Conservation (phyloP, 2,113 vertebrate species). For the Aspidoscelis tigris region DNA sequence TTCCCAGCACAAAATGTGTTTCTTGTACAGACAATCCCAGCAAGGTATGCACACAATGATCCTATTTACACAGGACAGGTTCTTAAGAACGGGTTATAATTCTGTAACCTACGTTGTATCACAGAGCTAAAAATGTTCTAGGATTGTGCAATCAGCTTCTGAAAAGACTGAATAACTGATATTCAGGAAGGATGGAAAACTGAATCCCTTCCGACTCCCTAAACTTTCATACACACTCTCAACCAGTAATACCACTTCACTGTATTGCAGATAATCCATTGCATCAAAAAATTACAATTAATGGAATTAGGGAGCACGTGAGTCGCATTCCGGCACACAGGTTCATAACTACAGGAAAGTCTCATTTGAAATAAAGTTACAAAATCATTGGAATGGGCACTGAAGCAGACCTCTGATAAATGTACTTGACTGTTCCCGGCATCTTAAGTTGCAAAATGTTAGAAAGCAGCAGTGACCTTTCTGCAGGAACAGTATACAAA, state of each 20-base stretch:
- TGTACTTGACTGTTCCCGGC: not conserved
- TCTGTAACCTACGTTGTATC: not conserved
- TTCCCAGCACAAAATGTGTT: not conserved
- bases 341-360: not conserved
- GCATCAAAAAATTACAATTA: not conserved
- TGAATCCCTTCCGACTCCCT: not conserved
- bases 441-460: not conserved
- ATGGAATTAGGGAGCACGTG: not conserved
- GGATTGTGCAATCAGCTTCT: not conserved
- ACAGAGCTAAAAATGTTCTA: not conserved
- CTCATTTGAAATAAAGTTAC: not conserved
- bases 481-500: conserved; percentile 30
- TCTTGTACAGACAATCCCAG: not conserved
- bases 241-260: not conserved
- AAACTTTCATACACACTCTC: not conserved
- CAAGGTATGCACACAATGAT: not conserved
- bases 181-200: not conserved
- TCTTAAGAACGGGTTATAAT: not conserved
- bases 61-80: not conserved
- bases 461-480: conserved; percentile 37
- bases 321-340: not conserved
- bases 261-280: not conserved
- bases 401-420: not conserved
- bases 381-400: not conserved
- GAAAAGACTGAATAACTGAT: not conserved